These are phyloP conservation scores for Rotaria socialis DNA, from an alignment of 2,888 invertebrate genomes.

Conservation along the genomic window DNA sequence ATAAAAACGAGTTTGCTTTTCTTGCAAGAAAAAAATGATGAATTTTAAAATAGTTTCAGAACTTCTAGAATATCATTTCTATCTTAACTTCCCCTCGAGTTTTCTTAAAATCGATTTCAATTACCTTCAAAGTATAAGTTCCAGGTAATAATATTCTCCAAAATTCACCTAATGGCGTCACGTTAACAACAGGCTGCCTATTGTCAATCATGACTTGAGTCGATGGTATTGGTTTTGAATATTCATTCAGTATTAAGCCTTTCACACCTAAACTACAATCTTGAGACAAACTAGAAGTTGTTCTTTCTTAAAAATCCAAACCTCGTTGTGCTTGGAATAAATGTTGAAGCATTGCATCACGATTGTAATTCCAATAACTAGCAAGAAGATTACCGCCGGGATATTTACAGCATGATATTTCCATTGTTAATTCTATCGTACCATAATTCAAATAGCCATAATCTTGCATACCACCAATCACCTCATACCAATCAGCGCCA, in stretches of 20 bases:
- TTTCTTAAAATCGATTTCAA: not conserved
- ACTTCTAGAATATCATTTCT: no score
- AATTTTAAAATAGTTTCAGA: no score
- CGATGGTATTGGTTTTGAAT: no score
- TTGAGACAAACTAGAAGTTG: no score
- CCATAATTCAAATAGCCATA: constrained; percentile 88
- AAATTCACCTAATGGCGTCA: no score
- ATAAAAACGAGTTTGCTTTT: no score
- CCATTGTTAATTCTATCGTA: constrained; percentile 88
- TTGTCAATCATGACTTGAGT: no score
- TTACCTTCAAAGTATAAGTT: not conserved
- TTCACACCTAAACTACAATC: no score
- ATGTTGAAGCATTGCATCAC: constrained; percentile 63
- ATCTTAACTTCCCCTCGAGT: no score
- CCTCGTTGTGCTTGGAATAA: constrained; percentile 58
- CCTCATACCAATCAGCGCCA: constrained; percentile 24
- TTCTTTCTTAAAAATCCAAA: not conserved
- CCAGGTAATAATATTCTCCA: not conserved
- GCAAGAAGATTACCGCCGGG: constrained; percentile 75
- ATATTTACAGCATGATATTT: constrained; percentile 88
- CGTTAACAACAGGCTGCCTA: no score
- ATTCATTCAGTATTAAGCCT: no score
- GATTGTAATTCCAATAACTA: constrained; percentile 82
- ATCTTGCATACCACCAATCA: constrained; percentile 76
- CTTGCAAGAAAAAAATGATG: no score